A percentile compares a stretch with the other conserved stretches of the same genome.
Evolutionary conservation across 2,113 vertebrate species (phyloP).

Genomic region (Thinocorus orbignyianus): DNA sequence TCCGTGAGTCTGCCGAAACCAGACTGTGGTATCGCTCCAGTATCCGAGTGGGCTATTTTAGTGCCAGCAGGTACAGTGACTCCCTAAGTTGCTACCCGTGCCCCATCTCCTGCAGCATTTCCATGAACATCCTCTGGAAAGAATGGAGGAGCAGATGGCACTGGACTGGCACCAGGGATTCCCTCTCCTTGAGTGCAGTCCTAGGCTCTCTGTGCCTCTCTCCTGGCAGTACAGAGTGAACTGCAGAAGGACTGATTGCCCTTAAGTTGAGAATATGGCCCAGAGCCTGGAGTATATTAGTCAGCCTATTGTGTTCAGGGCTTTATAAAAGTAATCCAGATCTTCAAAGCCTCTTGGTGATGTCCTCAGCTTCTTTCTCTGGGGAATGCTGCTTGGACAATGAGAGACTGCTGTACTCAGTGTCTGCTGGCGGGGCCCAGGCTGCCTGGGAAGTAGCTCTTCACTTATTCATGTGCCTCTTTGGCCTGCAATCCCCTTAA

Average conservation of each 20-base stretch:
- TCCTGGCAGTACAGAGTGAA: background rate
- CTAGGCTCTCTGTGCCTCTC: background rate
- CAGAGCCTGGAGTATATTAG: background rate
- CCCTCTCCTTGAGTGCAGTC: background rate
- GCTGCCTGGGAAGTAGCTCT: background rate
- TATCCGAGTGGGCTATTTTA: background rate
- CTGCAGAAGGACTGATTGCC: background rate
- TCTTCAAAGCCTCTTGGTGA: background rate
- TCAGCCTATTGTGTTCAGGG: background rate
- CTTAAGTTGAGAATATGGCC: background rate
- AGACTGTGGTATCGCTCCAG: background rate
- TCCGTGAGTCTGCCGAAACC: background rate
- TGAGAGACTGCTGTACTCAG: background rate
- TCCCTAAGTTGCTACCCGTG: background rate
- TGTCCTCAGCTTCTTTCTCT: background rate
- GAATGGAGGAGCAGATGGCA: background rate
- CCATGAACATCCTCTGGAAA: background rate
- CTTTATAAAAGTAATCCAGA: background rate
- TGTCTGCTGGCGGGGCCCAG: background rate
- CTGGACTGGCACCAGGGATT: background rate
- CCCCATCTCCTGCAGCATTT: background rate
- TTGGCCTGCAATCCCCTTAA: conserved; percentile 23
- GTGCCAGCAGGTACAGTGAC: background rate
- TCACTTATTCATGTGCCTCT: background rate
- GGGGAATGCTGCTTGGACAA: background rate